phyloP scores from a whole-genome alignment of 2,113 vertebrate species.

The Gavia stellata region DNA sequence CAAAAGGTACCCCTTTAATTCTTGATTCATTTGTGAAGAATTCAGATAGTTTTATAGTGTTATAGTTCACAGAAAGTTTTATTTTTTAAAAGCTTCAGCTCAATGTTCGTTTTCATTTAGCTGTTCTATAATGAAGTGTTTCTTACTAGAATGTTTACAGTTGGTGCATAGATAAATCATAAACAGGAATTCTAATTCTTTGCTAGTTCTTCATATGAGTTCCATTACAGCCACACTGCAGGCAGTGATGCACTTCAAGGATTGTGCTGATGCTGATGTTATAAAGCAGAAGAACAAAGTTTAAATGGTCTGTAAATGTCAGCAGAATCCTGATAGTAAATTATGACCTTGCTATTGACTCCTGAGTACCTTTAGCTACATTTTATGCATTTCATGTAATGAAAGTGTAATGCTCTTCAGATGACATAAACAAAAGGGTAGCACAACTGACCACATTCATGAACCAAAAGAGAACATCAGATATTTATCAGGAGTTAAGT shows the following conservation, averaged over 20 bases:
- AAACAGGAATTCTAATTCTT: conserved; percentile 52
- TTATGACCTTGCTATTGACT: conserved; percentile 65
- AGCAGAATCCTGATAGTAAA: conserved; percentile 62
- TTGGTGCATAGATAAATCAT: conserved; percentile 41
- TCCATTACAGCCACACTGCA: conserved; percentile 39
- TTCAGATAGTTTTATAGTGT: not conserved
- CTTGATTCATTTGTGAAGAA: not conserved
- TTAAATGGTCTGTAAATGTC: conserved; percentile 70
- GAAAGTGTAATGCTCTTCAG: conserved; percentile 25
- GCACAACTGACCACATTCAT: not conserved
- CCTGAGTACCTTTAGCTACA: conserved; percentile 21
- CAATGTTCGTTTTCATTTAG: not conserved
- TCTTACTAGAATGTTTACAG: conserved; percentile 15
- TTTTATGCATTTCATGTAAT: conserved; percentile 49
- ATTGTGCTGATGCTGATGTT: conserved; percentile 65
- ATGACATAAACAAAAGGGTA: conserved; percentile 31
- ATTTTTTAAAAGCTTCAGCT: not conserved
- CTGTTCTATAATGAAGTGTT: not conserved
- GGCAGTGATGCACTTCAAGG: conserved; percentile 56
- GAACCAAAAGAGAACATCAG: not conserved
- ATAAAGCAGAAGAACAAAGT: conserved; percentile 59
- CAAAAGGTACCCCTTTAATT: not conserved
- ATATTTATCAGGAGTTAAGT: not conserved
- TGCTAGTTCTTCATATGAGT: conserved; percentile 36
- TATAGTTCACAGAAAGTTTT: not conserved